phyloP scores from a whole-genome alignment of 2,113 vertebrate genomes.

The Brachyistius frenatus region DNA sequence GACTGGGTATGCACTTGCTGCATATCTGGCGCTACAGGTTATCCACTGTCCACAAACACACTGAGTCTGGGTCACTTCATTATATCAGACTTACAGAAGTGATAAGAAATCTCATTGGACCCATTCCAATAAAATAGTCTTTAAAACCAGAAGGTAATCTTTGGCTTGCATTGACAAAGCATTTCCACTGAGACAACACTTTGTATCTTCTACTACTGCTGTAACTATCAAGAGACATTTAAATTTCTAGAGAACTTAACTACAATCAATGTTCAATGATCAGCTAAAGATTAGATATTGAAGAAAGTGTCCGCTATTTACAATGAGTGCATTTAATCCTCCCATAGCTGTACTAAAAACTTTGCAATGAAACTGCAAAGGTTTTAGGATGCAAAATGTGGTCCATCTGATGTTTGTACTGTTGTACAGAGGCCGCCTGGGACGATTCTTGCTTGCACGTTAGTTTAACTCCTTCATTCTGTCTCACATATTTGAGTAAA shows the following conservation, averaged over 20 bases:
- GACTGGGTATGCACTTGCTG: neutral
- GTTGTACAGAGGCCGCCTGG: conserved; percentile 32
- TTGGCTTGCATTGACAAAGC: neutral
- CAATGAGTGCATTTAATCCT: conserved; percentile 39
- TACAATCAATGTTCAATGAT: conserved; percentile 41
- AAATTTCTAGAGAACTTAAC: conserved; percentile 11
- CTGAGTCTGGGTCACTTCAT: neutral
- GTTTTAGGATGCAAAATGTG: conserved; percentile 48
- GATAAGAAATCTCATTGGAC: conserved; percentile 1
- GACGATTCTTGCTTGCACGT: conserved; percentile 54
- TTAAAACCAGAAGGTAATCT: no score
- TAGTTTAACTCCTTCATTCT: conserved; percentile 49
- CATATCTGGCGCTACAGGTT: neutral
- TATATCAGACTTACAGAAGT: conserved; percentile 8
- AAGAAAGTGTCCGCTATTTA: conserved; percentile 37
- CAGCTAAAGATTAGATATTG: conserved; percentile 31
- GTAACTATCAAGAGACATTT: conserved; percentile 11
- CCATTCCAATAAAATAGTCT: neutral
- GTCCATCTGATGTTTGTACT: conserved; percentile 51
- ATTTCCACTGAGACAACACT: neutral
- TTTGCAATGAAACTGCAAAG: conserved; percentile 28
- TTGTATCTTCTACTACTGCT: conserved; percentile 7
- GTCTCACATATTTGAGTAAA: conserved; percentile 19
- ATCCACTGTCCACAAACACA: neutral
- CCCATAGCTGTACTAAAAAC: conserved; percentile 29